phyloP scores from a whole-genome alignment of 1,140 invertebrate species.

The Drosophila fuyamai region DNA sequence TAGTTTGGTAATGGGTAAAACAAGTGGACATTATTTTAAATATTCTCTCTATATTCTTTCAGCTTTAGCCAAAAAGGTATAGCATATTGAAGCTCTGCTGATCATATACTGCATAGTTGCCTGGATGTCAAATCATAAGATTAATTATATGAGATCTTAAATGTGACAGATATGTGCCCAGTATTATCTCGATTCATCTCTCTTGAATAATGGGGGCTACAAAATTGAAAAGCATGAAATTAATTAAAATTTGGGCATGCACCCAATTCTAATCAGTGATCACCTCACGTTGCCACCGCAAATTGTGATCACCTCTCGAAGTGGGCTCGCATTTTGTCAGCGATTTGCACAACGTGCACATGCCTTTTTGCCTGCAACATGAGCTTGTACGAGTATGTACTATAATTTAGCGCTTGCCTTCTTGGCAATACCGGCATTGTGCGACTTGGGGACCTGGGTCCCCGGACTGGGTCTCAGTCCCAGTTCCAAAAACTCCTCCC shows the following conservation, averaged over 20 bases:
- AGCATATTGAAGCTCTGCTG: no score
- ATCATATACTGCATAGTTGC: no score
- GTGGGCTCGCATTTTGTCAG: constrained; percentile 72
- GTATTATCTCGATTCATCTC: background rate
- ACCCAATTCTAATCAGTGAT: constrained; percentile 8
- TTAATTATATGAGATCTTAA: no score
- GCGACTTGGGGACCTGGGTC: constrained; percentile 14
- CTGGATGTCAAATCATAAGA: no score
- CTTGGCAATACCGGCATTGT: constrained; percentile 64
- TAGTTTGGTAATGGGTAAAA: no score
- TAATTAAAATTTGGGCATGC: background rate
- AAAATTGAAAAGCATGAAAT: constrained; percentile 1
- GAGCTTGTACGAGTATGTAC: constrained; percentile 43
- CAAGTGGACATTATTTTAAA: no score
- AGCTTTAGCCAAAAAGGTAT: no score
- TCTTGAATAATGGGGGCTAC: background rate
- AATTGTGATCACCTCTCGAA: constrained; percentile 27
- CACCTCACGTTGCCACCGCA: constrained; percentile 40
- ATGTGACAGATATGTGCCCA: background rate
- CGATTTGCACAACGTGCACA: constrained; percentile 78
- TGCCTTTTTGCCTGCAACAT: constrained; percentile 54
- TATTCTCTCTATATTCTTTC: no score
- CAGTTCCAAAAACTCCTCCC: constrained; percentile 37
- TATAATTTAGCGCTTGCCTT: constrained; percentile 69
- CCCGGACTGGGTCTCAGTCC: constrained; percentile 14